phyloP scores from a whole-genome alignment of 2,113 vertebrate species.

The Coptodon rendalli region DNA sequence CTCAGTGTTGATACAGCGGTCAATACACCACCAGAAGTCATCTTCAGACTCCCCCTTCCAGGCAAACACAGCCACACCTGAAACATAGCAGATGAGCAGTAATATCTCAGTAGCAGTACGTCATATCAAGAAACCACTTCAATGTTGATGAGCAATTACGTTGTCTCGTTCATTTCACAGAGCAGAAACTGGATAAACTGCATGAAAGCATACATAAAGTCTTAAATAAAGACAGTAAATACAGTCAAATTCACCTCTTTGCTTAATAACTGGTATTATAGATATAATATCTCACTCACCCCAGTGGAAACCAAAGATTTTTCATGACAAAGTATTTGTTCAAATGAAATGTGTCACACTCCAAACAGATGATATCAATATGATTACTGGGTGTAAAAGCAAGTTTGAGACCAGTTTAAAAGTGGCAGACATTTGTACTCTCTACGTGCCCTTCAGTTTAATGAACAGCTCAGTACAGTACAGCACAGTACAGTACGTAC shows the following conservation, averaged over 20 bases:
- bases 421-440: background rate
- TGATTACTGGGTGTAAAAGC: background rate
- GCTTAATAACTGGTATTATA: background rate
- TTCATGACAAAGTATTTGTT: background rate
- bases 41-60: constrained; percentile 99
- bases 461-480: background rate
- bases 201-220: background rate
- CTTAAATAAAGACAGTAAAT: background rate
- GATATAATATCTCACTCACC: background rate
- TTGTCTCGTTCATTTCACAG: background rate
- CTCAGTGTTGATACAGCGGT: constrained; percentile 87
- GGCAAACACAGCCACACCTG: constrained; percentile 94
- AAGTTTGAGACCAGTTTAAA: background rate
- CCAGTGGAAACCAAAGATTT: background rate
- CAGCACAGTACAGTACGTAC: background rate
- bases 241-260: background rate
- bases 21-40: constrained; percentile 99
- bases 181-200: background rate
- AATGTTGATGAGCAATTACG: background rate
- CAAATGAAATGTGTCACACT: background rate
- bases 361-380: background rate
- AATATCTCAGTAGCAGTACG: background rate
- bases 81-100: background rate
- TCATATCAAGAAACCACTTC: background rate
- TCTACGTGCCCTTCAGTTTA: background rate